Percentiles rank a stretch among this genome's conserved stretches.
phyloP scores from a whole-genome alignment of 2,113 vertebrate genomes.

The Morone saxatilis region DNA sequence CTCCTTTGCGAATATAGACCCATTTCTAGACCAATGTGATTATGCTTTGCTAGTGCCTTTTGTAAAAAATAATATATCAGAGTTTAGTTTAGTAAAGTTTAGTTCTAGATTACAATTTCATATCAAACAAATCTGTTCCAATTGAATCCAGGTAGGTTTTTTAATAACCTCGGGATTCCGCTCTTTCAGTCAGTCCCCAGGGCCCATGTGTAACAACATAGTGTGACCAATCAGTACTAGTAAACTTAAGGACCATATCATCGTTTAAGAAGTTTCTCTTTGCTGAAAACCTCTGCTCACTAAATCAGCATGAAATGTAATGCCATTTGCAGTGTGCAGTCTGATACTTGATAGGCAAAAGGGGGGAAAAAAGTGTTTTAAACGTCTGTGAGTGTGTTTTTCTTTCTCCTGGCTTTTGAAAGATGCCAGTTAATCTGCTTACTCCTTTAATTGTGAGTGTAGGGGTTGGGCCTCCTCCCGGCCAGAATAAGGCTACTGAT shows the following conservation, averaged over 20 bases:
- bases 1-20: slow-evolving; percentile 49
- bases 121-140: slow-evolving; percentile 1
- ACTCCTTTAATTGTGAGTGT: slow-evolving; percentile 87
- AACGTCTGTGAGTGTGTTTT: slow-evolving; percentile 82
- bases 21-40: slow-evolving; percentile 41
- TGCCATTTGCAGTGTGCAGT: slow-evolving; percentile 82
- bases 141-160: slow-evolving; percentile 23
- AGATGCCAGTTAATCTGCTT: slow-evolving; percentile 86
- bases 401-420: slow-evolving; percentile 82
- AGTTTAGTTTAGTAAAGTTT: background rate
- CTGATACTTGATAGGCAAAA: slow-evolving; percentile 52
- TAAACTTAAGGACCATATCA: slow-evolving; percentile 84
- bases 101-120: background rate
- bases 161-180: background rate
- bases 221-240: slow-evolving; percentile 80
- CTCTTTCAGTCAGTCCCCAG: background rate
- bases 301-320: slow-evolving; percentile 90
- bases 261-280: slow-evolving; percentile 71
- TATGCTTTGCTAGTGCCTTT: background rate
- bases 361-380: slow-evolving; percentile 69
- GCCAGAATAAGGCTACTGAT: slow-evolving; percentile 89
- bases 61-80: background rate
- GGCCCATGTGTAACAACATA: slow-evolving; percentile 59
- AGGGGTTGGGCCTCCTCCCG: slow-evolving; percentile 82
- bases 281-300: slow-evolving; percentile 72